Evolutionary conservation across 2,113 vertebrate genomes (phyloP), one percentile per base, ranked within the genome.

Genomic region (Planiliza haematocheilus): DNA sequence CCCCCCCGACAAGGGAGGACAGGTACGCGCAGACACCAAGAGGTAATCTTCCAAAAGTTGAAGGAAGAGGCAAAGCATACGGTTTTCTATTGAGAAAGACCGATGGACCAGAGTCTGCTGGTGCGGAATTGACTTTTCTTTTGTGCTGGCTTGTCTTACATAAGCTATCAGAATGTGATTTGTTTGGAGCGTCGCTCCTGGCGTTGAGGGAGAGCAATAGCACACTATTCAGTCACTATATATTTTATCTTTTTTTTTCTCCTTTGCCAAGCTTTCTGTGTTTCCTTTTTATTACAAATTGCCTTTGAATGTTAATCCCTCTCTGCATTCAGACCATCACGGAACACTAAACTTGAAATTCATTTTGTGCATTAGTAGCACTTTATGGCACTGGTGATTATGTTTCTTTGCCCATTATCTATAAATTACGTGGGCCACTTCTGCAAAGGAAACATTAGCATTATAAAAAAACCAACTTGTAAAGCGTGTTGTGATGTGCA

Each of bases 21-120:
- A 77, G 83, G 76, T 77, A 56, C 37, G 52, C 59, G 20, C 51
- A n/a, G n/a, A n/a, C n/a, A 59, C 46, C 43, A 14, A 42, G n/a
- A 41, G 12, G 57, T 49, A 49, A 74, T 70, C 45, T 66, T 46
- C 50, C n/a, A 57, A 52, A 76, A 58, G 53, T 16, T 70, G 41
- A 62, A 46, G 48, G 34, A 62, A 38, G 61, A 37, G 18, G 18
- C 46, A 10, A 13, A 41, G 36, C 61, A 9, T 11, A 7, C 10
- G 36, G 39, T 57, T 51, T 18, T 18, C 8, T 14, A 11, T 4
- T 39, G 24, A 41, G 13, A 24, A 7, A 11, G 20, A 17, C 16
- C 7, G n/a, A 70, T 21, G 41, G 74, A 42, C 2, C 16, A n/a
- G 34, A 62, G 58, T 17, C 18, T 51, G 64, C 24, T 14, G 55